Conservation (phyloP, 2,113 vertebrate species). For the Hucho hucho region DNA sequence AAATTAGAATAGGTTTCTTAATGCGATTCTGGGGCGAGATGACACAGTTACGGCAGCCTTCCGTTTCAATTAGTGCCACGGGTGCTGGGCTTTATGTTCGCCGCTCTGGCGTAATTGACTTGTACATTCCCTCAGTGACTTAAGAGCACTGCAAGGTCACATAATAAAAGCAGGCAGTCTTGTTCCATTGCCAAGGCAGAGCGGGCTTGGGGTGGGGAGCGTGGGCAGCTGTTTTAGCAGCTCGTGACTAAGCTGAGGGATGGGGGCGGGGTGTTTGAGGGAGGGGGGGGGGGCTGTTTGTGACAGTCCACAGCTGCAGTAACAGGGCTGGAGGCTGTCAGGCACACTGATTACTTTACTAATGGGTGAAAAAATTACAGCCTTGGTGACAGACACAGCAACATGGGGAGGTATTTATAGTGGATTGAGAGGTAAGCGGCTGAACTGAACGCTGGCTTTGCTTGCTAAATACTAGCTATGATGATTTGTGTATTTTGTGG, state of each 20-base stretch:
- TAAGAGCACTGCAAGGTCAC: slow-evolving; percentile 32
- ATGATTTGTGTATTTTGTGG: slow-evolving; percentile 14
- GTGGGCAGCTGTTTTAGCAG: slow-evolving; percentile 18
- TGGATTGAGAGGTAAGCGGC: slow-evolving; percentile 24
- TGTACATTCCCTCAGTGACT: slow-evolving; percentile 40
- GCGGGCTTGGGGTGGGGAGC: slow-evolving; percentile 11
- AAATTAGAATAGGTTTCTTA: slow-evolving; percentile 21
- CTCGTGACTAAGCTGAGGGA: slow-evolving; percentile 41
- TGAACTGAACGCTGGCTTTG: slow-evolving; percentile 16
- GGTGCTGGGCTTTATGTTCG: slow-evolving; percentile 16
- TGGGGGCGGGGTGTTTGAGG: background rate
- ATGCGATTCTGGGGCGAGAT: background rate
- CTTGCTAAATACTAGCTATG: slow-evolving; percentile 17
- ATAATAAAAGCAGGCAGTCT: slow-evolving; percentile 18
- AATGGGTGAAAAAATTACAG: slow-evolving; percentile 65
- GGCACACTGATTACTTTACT: slow-evolving; percentile 65
- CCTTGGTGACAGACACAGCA: slow-evolving; percentile 53
- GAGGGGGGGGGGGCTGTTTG: slow-evolving; percentile 39
- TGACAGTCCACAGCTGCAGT: slow-evolving; percentile 66
- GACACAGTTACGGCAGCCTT: slow-evolving; percentile 21
- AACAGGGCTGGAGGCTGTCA: slow-evolving; percentile 47
- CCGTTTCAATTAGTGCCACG: slow-evolving; percentile 28
- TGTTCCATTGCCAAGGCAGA: slow-evolving; percentile 23
- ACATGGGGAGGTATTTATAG: slow-evolving; percentile 55
- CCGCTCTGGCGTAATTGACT: slow-evolving; percentile 35